phyloP scores from a whole-genome alignment of 2,888 invertebrate species.

The Tetragonisca angustula region DNA sequence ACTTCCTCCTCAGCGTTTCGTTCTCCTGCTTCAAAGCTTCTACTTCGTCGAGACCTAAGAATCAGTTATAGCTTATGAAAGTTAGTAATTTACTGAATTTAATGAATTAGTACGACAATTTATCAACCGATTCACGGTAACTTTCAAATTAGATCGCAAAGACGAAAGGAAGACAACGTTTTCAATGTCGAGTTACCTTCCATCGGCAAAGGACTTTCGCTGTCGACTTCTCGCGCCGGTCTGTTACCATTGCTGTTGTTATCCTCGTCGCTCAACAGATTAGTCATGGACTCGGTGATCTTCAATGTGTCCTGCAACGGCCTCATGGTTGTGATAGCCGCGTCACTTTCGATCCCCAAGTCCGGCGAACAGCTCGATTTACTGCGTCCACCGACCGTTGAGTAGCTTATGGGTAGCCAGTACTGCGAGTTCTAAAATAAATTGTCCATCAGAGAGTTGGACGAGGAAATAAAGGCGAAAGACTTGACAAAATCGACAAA shows the following conservation, averaged over 20 bases:
- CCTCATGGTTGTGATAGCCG: slow-evolving; percentile 76
- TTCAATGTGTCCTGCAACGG: slow-evolving; percentile 81
- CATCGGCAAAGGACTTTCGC: slow-evolving; percentile 79
- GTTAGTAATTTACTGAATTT: too few species aligned
- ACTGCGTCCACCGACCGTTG: slow-evolving; percentile 77
- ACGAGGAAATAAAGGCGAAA: not conserved
- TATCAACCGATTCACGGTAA: not conserved
- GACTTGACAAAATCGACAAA: slow-evolving; percentile 41
- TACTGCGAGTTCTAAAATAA: slow-evolving; percentile 76
- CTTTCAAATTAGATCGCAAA: not conserved
- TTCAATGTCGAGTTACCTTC: slow-evolving; percentile 74
- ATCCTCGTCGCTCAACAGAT: slow-evolving; percentile 81
- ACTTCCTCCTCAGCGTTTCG: slow-evolving; percentile 88
- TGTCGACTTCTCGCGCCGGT: slow-evolving; percentile 74
- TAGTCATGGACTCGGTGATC: slow-evolving; percentile 83
- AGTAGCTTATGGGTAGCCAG: slow-evolving; percentile 79
- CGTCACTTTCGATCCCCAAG: slow-evolving; percentile 94
- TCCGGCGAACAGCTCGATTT: slow-evolving; percentile 89
- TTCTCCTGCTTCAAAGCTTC: slow-evolving; percentile 88
- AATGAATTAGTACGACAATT: too few species aligned
- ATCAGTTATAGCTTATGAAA: not conserved
- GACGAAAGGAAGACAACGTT: not conserved
- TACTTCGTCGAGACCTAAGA: slow-evolving; percentile 82
- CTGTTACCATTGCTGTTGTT: slow-evolving; percentile 71
- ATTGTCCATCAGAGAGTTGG: not conserved